Evolutionary conservation across 2,797 vertebrate genomes (phyloP).

Genomic region (Luscinia megarhynchos): DNA sequence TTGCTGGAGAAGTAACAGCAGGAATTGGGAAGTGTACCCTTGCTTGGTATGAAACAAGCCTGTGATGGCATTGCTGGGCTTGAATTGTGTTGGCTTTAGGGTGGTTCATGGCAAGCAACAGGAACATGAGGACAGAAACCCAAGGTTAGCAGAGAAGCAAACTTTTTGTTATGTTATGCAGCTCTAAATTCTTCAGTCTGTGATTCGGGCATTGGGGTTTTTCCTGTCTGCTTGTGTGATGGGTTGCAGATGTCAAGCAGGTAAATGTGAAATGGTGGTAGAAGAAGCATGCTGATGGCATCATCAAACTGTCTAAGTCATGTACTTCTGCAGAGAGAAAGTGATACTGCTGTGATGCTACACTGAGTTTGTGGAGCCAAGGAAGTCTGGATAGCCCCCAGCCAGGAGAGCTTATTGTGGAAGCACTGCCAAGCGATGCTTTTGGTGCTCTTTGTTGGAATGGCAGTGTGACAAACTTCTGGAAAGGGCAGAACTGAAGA

Average conservation of each 20-base stretch:
- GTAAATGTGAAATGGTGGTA: neutral
- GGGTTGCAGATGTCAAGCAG: neutral
- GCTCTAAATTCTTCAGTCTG: neutral
- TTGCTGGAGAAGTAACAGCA: neutral
- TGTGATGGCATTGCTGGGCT: neutral
- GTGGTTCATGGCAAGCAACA: fast-evolving
- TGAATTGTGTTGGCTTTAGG: neutral
- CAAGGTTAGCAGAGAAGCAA: neutral
- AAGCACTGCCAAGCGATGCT: neutral
- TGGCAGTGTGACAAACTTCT: neutral
- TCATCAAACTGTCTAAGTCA: neutral
- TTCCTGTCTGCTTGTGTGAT: neutral
- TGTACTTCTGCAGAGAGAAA: neutral
- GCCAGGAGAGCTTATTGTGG: neutral
- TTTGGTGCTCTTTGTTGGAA: neutral
- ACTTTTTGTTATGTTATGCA: neutral
- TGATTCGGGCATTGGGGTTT: neutral
- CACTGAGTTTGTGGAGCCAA: neutral
- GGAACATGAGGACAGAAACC: neutral
- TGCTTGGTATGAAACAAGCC: neutral
- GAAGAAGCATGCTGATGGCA: neutral
- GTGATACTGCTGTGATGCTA: neutral
- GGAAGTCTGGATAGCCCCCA: neutral
- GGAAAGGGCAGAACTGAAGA: conserved; percentile 19
- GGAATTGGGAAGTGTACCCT: neutral